Conservation (phyloP, 92 coral and sea anemone species). For the Paragorgia papillata region DNA sequence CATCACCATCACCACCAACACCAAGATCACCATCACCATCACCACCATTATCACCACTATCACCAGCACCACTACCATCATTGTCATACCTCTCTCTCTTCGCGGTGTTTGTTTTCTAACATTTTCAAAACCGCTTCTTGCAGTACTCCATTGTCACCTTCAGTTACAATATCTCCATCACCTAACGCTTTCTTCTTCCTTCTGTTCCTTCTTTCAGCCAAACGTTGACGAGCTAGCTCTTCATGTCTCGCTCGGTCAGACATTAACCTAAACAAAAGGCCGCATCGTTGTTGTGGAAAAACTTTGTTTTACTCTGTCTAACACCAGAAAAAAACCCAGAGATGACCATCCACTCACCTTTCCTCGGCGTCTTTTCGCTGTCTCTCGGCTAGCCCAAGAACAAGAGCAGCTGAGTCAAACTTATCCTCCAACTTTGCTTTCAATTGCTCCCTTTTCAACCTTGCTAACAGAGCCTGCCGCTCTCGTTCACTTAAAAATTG, state of each 20-base stretch:
- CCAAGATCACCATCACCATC: no score
- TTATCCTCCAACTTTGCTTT: slow-evolving; percentile 92
- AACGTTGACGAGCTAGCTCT: slow-evolving; percentile 93
- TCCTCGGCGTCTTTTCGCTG: slow-evolving; percentile 86
- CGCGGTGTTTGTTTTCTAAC: slow-evolving; percentile 79
- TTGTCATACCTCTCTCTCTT: slow-evolving; percentile 94
- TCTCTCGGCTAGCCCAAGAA: slow-evolving; percentile 95
- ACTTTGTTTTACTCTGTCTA: no score
- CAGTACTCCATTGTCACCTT: slow-evolving; percentile 74
- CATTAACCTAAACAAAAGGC: slow-evolving; percentile 60
- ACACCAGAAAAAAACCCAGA: no score
- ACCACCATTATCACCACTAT: no score
- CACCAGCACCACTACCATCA: no score
- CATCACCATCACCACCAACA: no score
- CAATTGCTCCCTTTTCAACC: slow-evolving; percentile 81
- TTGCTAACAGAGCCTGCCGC: slow-evolving; percentile 90
- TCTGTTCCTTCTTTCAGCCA: slow-evolving; percentile 78
- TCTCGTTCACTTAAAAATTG: slow-evolving; percentile 86
- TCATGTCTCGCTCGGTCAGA: slow-evolving; percentile 93
- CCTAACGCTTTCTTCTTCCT: slow-evolving; percentile 54
- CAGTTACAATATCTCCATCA: slow-evolving; percentile 73
- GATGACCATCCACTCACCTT: slow-evolving; percentile 60
- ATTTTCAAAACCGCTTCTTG: slow-evolving; percentile 89
- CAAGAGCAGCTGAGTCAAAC: slow-evolving; percentile 92
- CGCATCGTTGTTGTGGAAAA: no score